Percentiles rank a stretch among this genome's conserved stretches.
Conservation (phyloP, 2,113 vertebrate species). For the Rhabdornis inornatus region DNA sequence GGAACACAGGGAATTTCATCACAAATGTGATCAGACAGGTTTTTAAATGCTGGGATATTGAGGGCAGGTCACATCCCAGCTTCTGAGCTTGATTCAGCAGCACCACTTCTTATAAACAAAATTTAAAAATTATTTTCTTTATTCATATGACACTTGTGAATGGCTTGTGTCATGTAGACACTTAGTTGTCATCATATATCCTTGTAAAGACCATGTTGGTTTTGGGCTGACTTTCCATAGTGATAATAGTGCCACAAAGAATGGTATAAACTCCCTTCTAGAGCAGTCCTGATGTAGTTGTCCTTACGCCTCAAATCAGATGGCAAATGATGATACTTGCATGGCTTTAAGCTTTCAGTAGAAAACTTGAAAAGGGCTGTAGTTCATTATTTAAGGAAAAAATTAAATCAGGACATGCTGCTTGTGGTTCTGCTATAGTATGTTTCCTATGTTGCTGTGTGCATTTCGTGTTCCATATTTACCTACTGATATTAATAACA, state of each 20-base stretch:
- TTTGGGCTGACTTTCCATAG: not conserved
- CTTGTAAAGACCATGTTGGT: not conserved
- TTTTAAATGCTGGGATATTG: not conserved
- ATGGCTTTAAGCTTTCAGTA: not conserved
- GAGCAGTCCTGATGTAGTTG: not conserved
- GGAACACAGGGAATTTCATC: not conserved
- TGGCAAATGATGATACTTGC: not conserved
- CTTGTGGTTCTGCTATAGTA: not conserved
- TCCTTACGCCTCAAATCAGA: not conserved
- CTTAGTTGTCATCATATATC: not conserved
- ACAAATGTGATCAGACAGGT: rapidly evolving
- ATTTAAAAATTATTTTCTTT: not conserved
- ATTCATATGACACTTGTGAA: not conserved
- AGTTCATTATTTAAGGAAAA: not conserved
- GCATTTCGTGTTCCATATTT: not conserved
- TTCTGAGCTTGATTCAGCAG: not conserved
- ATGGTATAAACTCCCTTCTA: not conserved
- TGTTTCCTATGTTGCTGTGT: not conserved
- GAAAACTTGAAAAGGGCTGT: not conserved
- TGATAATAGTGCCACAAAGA: not conserved
- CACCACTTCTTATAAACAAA: not conserved
- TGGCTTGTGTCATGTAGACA: not conserved
- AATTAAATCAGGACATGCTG: not conserved
- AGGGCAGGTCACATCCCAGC: not conserved
- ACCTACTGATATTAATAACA: not conserved